Percentiles rank a stretch among this genome's conserved stretches.
Evolutionary conservation across 2,797 vertebrate genomes (phyloP).

Genomic region (Crenichthys baileyi): DNA sequence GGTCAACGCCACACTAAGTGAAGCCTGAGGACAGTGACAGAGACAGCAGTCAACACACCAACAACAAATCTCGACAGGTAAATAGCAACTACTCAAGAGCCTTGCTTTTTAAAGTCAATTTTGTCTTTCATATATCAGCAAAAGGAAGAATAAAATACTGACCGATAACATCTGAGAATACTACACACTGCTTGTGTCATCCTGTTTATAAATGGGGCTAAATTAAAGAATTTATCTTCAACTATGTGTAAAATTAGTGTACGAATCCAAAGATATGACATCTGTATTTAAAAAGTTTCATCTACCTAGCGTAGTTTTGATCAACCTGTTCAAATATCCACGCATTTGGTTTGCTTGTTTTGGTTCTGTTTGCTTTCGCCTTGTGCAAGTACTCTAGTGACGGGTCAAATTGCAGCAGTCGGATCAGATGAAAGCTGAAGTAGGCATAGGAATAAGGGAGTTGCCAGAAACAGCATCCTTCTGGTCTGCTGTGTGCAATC

Average conservation of each 20-base stretch:
- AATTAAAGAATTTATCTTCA: background rate
- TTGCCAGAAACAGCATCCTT: background rate
- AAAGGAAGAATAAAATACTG: conserved; percentile 15
- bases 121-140: background rate
- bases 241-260: background rate
- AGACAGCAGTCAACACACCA: conserved; percentile 24
- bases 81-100: conserved; percentile 5
- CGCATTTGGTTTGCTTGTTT: background rate
- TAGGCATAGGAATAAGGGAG: background rate
- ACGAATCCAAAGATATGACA: background rate
- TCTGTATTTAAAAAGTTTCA: background rate
- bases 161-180: conserved; percentile 23
- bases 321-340: background rate
- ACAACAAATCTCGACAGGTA: conserved; percentile 1
- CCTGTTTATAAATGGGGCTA: too few species aligned
- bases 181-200: background rate
- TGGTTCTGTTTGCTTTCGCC: too few species aligned
- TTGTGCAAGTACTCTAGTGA: too few species aligned
- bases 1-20: conserved; percentile 17
- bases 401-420: background rate
- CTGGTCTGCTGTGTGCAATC: too few species aligned
- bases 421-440: background rate
- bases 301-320: background rate
- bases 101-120: conserved; percentile 1
- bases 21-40: conserved; percentile 35